Conservation (phyloP, 1,140 invertebrate species). For the Megathymus violae region DNA sequence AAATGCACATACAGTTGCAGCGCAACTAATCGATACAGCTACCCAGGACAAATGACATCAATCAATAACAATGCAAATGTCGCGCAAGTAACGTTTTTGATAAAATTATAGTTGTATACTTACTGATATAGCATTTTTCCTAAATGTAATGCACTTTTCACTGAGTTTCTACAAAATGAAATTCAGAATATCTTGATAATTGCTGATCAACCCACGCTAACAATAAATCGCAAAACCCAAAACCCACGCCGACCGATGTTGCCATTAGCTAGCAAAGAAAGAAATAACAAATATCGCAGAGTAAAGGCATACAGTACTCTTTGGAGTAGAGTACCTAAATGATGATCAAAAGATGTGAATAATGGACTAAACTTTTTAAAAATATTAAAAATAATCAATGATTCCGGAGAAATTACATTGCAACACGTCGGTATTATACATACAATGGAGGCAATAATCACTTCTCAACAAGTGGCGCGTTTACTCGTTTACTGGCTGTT, state of each 20-base stretch:
- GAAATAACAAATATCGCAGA: no score
- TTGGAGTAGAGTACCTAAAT: no score
- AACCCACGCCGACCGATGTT: slow-evolving; percentile 75
- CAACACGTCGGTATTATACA: no score
- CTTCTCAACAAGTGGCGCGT: no score
- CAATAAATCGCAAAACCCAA: slow-evolving; percentile 61
- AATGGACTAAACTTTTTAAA: no score
- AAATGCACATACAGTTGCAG: slow-evolving; percentile 41
- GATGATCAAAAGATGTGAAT: no score
- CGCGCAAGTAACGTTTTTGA: slow-evolving; percentile 19
- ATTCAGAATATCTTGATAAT: slow-evolving; percentile 43
- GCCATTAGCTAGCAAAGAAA: slow-evolving; percentile 37
- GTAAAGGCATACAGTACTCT: no score
- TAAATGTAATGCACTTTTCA: slow-evolving; percentile 42
- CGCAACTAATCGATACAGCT: slow-evolving; percentile 51
- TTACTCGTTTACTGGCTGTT: no score
- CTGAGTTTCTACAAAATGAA: slow-evolving; percentile 33
- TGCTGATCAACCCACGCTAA: slow-evolving; percentile 70
- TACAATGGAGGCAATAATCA: no score
- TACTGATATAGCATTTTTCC: slow-evolving; percentile 48
- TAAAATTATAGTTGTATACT: slow-evolving; percentile 39
- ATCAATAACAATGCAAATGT: slow-evolving; percentile 66
- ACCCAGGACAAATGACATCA: slow-evolving; percentile 64
- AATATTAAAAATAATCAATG: no score
- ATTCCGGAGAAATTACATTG: no score